Evolutionary conservation across 2,888 invertebrate species (phyloP).

Genomic region (Schizaphis graminum): DNA sequence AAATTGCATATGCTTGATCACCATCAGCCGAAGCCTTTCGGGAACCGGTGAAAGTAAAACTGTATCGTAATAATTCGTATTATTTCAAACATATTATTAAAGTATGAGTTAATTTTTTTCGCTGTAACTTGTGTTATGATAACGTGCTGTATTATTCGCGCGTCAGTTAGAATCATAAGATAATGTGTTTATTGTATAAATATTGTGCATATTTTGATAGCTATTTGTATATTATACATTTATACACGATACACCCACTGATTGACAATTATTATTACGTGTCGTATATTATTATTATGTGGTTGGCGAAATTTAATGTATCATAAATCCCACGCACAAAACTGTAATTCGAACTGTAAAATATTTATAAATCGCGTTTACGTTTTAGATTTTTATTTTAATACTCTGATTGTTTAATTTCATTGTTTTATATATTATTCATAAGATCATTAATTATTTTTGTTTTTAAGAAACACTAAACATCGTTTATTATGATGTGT

Average conservation of each 20-base stretch:
- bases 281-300: neutral
- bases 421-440: neutral
- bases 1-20: neutral
- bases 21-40: neutral
- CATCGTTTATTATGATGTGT: neutral
- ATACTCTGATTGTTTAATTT: neutral
- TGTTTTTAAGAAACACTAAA: neutral
- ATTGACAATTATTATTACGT: neutral
- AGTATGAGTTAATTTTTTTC: neutral
- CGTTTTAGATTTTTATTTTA: neutral
- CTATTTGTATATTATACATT: neutral
- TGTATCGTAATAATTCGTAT: neutral
- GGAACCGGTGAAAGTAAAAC: constrained; percentile 10
- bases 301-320: neutral
- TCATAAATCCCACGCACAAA: neutral
- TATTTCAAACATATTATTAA: neutral
- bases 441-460: neutral
- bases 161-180: neutral
- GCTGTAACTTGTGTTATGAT: neutral
- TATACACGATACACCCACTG: neutral
- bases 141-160: neutral
- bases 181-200: neutral
- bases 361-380: neutral
- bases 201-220: neutral
- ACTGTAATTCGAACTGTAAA: neutral